A percentile compares a stretch with the other conserved stretches of the same genome.
Conservation (phyloP, 2,888 invertebrate genomes). For the Leptodirus hochenwartii region DNA sequence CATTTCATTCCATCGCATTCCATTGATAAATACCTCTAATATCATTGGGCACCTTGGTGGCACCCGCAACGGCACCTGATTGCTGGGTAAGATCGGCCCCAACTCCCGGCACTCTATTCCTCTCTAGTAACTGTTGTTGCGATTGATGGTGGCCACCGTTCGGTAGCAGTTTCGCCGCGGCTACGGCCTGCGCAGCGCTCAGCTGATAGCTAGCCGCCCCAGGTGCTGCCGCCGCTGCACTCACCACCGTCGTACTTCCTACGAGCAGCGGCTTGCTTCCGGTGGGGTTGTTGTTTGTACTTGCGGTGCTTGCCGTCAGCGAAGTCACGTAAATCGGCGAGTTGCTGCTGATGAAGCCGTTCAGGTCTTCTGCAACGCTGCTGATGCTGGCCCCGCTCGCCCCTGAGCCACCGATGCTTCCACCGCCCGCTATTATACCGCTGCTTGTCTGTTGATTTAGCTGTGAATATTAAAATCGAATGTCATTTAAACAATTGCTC, state of each 20-base stretch:
- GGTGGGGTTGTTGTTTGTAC: constrained; percentile 27
- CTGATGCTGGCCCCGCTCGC: no score
- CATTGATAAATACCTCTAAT: constrained; percentile 16
- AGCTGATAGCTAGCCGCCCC: not conserved
- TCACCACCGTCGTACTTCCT: constrained; percentile 7
- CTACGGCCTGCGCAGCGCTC: not conserved
- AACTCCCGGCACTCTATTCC: no score
- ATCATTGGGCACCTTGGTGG: constrained; percentile 21
- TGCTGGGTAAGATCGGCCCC: no score
- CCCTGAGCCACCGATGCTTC: no score
- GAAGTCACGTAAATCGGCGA: constrained; percentile 73
- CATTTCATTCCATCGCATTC: no score
- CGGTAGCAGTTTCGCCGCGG: not conserved
- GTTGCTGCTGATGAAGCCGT: constrained; percentile 61
- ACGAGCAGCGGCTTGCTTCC: constrained; percentile 7
- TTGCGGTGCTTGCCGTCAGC: constrained; percentile 36
- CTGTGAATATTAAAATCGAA: no score
- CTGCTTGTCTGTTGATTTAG: constrained; percentile 41
- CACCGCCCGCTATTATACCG: no score
- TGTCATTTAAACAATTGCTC: constrained; percentile 10
- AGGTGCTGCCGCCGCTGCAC: constrained; percentile 7
- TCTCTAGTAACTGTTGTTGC: no score
- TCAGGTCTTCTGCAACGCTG: no score
- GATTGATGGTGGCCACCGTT: constrained; percentile 1
- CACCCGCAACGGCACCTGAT: constrained; percentile 16